Base-by-base conservation (phyloP, 2,888 invertebrate species). In the Cheilosia vulpina region DNA sequence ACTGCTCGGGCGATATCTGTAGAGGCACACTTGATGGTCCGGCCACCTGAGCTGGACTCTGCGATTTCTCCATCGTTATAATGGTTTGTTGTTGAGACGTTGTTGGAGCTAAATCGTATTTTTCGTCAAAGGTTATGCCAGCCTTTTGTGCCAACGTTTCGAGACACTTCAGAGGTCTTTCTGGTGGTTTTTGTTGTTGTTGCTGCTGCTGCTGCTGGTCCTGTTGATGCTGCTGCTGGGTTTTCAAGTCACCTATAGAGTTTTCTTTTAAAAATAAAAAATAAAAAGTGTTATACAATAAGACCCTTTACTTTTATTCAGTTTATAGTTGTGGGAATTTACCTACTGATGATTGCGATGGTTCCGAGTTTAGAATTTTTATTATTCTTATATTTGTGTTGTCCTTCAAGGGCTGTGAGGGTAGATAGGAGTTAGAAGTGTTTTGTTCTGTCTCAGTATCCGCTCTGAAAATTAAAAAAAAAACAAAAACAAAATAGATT, bases 131-230 rank as follows among this genome's bases (percentile, higher is more conserved):
- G 19, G 95, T 95, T 15, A 95, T 95, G 2, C 95, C 95, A 65
- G 95, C 95, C 88, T 95, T 95, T 89, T 95, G 95, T 15, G 95
- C 95, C 81, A 95, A 93, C 0, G 95, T 95, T 90, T 95, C 95
- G 87, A 95, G 91, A 89, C 95, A 95, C 94, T 95, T 95, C 66
- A 95, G 90, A 1, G 94, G 94, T 52, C 94, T 89, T 88, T 93
- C 93, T 17, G 87, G 88, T 87, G 82, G 71, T 41, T 87, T 87
- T 53, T 88, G 88, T 7, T 87, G 88, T 2, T 87, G 92, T 88
- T 87, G 89, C 27, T 87, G 90, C 69, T 91, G 21, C 2, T 21
- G 2, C 21, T 21, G 90, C 50, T 91, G 89, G 90, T 88, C 89
- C 15, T 88, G 89, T 0, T 88, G 87, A 63, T 71, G 34, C 87